Evolutionary conservation across 92 coral and sea anemone genomes (phyloP).

Genomic region (Bergia sp.): DNA sequence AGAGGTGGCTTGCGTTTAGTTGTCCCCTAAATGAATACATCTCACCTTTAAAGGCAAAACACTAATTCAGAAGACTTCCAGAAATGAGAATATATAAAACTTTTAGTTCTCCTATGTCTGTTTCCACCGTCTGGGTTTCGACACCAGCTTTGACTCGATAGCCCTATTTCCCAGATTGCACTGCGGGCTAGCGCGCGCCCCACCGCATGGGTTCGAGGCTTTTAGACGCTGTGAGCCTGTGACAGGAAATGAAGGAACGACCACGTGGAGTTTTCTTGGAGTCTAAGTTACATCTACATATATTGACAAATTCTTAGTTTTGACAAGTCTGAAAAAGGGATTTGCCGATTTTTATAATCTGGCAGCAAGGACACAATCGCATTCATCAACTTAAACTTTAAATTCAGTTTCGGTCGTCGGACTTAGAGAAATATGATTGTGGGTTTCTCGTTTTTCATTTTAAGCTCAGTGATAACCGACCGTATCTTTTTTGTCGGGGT

Average conservation of each 20-base stretch:
- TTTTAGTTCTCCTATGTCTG: background rate
- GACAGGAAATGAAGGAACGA: background rate
- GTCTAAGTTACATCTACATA: background rate
- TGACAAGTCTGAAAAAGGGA: no score
- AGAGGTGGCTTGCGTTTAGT: background rate
- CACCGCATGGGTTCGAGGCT: constrained; percentile 42
- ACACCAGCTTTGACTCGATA: constrained; percentile 21
- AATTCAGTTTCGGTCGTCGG: no score
- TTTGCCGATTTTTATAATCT: no score
- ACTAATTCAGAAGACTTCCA: background rate
- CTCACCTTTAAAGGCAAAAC: constrained; percentile 39
- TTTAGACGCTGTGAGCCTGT: background rate
- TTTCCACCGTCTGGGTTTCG: constrained; percentile 16
- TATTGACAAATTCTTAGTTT: no score
- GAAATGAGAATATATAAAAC: background rate
- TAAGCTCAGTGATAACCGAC: no score
- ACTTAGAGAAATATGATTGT: no score
- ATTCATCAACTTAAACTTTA: no score
- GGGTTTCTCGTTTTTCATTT: no score
- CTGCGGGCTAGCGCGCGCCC: background rate
- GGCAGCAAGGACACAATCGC: no score
- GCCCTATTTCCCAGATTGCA: constrained; percentile 29
- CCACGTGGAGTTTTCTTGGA: constrained; percentile 28
- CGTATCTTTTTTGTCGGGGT: no score
- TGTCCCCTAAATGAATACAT: constrained; percentile 29